Percentiles rank a stretch among this genome's conserved stretches.
These are phyloP conservation scores for Heliopora coerulea DNA, from an alignment of 92 coral and sea anemone species.

Conservation along the genomic window DNA sequence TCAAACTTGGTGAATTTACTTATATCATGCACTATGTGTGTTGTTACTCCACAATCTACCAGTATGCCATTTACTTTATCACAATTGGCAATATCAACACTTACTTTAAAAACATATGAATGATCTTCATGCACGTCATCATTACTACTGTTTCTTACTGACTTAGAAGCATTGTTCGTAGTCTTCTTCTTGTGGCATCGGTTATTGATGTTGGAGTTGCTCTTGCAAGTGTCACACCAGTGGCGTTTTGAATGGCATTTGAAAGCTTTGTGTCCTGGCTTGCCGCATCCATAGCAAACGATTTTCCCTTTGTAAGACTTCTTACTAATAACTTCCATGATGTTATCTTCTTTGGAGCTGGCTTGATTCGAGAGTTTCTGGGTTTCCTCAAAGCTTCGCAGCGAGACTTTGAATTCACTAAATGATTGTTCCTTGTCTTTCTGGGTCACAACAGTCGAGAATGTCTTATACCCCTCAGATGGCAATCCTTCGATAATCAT, in stretches of 20 bases:
- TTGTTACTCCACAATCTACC: constrained; percentile 47
- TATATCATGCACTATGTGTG: constrained; percentile 40
- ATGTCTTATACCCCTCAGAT: neutral
- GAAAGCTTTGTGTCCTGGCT: constrained; percentile 9
- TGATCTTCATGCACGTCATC: constrained; percentile 16
- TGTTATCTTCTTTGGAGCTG: constrained; percentile 33
- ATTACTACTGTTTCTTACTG: neutral
- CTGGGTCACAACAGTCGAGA: constrained; percentile 20
- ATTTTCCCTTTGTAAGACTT: no score
- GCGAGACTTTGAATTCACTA: constrained; percentile 34
- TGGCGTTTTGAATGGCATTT: neutral
- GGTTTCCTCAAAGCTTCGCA: constrained; percentile 33
- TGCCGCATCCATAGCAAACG: constrained; percentile 25
- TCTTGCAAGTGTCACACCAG: constrained; percentile 22
- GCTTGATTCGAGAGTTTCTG: neutral
- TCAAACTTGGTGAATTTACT: constrained; percentile 36
- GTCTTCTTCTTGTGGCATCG: constrained; percentile 34
- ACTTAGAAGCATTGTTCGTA: constrained; percentile 7
- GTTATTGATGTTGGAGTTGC: neutral
- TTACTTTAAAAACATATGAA: constrained; percentile 34
- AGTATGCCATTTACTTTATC: constrained; percentile 12
- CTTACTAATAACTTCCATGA: constrained; percentile 3
- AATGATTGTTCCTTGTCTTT: constrained; percentile 24
- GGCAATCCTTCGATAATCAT: constrained; percentile 9
- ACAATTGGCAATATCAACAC: neutral